Evolutionary conservation across 2,888 invertebrate genomes (phyloP), one percentile per base, ranked within the genome.

Genomic region (Machimus atricapillus): DNA sequence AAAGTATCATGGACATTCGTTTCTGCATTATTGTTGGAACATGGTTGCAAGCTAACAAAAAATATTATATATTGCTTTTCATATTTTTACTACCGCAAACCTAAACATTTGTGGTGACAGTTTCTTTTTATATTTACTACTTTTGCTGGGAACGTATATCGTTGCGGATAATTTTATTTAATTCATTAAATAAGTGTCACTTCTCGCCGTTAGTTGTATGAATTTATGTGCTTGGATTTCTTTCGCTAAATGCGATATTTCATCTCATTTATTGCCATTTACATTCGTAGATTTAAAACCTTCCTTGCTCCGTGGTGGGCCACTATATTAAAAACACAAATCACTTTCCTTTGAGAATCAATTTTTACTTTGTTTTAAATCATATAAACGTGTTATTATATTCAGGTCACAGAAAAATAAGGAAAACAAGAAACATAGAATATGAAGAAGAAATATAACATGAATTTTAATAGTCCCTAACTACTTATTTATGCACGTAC

Each of bases 21-120:
- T 74, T 27, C 52, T 85, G 74, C 74, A 85, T 85, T 52, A 52
- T 74, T 85, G 74, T 85, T 85, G 74, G 85, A 85, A 85, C 74
- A 74, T 85, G 46, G 46, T 85, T 85, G 46, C 46, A 85, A 85
- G 85, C 85, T 85, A 85, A 85, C 85, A 74, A 85, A 85, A 74
- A 40, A 12, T 40, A 40, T 40, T 40, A 12, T 66, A 66, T 66
- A 66, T 46, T 73, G 85, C 85, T 85, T 85, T 74, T 85, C 16
- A 74, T 27, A 27, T 27, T 9, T 34, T 19, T 74, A 85, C 27
- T 8, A 23, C 66, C 4, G 56, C 31, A 14, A 66, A 83, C 37
- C 16, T 31, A 19, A 37, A 34, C n/a, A 76, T 76, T 76, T 40
- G 37, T 37, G 76, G 37, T 34, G 76, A 76, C 14, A 76, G 40